Percentiles rank a stretch among this genome's conserved stretches.
phyloP scores from a whole-genome alignment of 2,113 vertebrate genomes.

The Prunella himalayana region DNA sequence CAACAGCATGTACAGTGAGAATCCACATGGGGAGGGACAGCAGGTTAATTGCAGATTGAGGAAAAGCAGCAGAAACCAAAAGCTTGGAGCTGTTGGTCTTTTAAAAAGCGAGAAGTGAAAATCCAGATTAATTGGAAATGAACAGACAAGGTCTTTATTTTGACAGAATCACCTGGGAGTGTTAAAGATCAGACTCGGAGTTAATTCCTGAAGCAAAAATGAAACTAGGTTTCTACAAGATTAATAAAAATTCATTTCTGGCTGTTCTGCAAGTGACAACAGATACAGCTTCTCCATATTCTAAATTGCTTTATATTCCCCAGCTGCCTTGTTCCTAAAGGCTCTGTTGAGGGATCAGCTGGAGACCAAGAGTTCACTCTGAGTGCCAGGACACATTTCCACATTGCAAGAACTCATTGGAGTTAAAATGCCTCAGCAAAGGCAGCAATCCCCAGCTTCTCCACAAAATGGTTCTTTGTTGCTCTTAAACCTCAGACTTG shows the following conservation, averaged over 20 bases:
- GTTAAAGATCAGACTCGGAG: background rate
- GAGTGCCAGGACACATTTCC: background rate
- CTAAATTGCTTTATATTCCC: constrained; percentile 12
- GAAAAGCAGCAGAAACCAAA: constrained; percentile 42
- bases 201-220: constrained; percentile 42
- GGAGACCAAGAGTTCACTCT: background rate
- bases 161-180: constrained; percentile 25
- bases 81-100: background rate
- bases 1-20: constrained; percentile 49
- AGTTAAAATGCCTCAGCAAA: constrained; percentile 36
- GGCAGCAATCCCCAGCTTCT: background rate
- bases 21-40: constrained; percentile 42
- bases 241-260: constrained; percentile 22
- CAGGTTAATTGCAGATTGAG: constrained; percentile 54
- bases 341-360: constrained; percentile 23
- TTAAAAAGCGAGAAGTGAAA: constrained; percentile 9
- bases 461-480: constrained; percentile 25
- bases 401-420: background rate
- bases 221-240: constrained; percentile 8
- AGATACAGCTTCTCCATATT: constrained; percentile 1
- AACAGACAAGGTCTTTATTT: constrained; percentile 49
- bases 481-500: constrained; percentile 24
- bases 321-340: background rate
- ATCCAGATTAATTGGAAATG: constrained; percentile 47
- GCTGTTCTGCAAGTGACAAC: background rate